Evolutionary conservation across 2,113 vertebrate genomes (phyloP).

Genomic region (Notothenia coriiceps): DNA sequence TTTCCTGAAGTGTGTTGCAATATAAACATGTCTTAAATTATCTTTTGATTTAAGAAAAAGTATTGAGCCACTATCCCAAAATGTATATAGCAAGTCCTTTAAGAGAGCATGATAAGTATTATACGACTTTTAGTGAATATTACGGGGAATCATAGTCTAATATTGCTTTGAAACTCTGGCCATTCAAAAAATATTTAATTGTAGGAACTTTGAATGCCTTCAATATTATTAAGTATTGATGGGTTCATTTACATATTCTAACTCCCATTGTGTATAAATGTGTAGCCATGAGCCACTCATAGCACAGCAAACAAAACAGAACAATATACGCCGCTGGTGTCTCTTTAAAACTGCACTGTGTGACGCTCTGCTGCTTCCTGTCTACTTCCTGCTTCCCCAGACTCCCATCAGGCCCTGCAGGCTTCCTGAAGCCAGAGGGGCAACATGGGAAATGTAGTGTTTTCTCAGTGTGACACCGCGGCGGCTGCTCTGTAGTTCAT

Average conservation of each 20-base stretch:
- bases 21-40: background rate
- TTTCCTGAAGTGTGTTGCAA: too few relatives aligned
- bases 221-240: background rate
- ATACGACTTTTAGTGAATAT: too few relatives aligned
- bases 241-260: background rate
- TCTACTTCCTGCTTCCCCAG: slow-evolving; percentile 56
- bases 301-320: background rate
- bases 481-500: background rate
- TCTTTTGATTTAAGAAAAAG: background rate
- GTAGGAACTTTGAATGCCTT: background rate
- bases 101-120: too few relatives aligned
- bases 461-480: slow-evolving; percentile 34
- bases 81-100: too few relatives aligned
- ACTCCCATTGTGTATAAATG: background rate
- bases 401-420: slow-evolving; percentile 3
- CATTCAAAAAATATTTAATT: background rate
- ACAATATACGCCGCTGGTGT: background rate
- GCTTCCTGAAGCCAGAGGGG: slow-evolving; percentile 30
- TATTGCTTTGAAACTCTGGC: background rate
- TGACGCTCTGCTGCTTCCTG: slow-evolving; percentile 35
- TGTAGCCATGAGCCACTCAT: background rate
- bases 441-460: slow-evolving; percentile 60
- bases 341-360: background rate
- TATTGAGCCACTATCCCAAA: background rate
- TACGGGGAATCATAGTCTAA: background rate